Evolutionary conservation across 1,140 invertebrate genomes (phyloP).

Genomic region (Drosophila eugracilis): DNA sequence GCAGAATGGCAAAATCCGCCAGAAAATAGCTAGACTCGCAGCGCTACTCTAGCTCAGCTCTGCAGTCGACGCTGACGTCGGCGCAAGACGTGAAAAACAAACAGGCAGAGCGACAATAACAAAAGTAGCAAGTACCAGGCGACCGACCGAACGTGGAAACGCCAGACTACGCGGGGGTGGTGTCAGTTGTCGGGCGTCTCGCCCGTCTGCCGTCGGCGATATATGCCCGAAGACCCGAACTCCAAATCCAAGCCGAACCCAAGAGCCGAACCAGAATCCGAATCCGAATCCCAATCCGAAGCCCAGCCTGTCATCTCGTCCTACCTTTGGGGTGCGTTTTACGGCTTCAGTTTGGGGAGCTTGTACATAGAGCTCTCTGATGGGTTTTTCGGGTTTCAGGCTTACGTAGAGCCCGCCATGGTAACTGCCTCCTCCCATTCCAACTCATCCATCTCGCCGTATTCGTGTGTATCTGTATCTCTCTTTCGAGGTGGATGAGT

Average conservation of each 20-base stretch:
- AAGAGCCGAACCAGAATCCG: conserved; percentile 5
- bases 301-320: conserved; percentile 42
- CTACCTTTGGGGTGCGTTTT: conserved; percentile 76
- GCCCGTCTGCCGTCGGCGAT: conserved; percentile 34
- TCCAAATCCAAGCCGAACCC: conserved; percentile 16
- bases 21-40: conserved; percentile 7
- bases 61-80: conserved; percentile 13
- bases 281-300: conserved; percentile 17
- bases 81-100: conserved; percentile 72
- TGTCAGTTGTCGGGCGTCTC: conserved; percentile 25
- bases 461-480: conserved; percentile 10
- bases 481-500: conserved; percentile 25
- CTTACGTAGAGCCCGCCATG: conserved; percentile 48
- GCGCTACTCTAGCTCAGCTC: conserved; percentile 12
- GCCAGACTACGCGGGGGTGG: conserved; percentile 18
- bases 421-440: conserved; percentile 9
- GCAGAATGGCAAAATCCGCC: too few relatives aligned
- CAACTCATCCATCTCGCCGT: conserved; percentile 1
- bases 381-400: conserved; percentile 48
- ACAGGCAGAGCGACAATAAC: conserved; percentile 41
- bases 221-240: conserved; percentile 34
- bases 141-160: conserved; percentile 33
- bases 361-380: conserved; percentile 48
- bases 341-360: conserved; percentile 32
- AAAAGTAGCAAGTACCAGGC: conserved; percentile 35